A percentile compares a stretch with the other conserved stretches of the same genome.
phyloP scores from a whole-genome alignment of 2,113 vertebrate genomes.

The Mustela nigripes region DNA sequence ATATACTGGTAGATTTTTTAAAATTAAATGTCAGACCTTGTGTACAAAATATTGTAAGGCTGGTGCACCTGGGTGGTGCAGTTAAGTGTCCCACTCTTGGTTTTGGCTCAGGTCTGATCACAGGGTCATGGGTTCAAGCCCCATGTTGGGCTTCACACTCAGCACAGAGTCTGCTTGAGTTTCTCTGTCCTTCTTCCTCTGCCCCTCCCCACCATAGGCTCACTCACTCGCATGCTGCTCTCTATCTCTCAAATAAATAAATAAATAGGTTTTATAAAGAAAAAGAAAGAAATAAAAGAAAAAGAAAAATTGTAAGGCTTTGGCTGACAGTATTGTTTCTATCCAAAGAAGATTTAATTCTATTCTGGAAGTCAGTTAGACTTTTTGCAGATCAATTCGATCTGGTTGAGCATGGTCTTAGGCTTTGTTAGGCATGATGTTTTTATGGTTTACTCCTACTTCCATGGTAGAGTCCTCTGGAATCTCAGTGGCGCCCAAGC shows the following conservation, averaged over 20 bases:
- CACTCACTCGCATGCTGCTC: too few species aligned
- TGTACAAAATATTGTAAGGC: background rate
- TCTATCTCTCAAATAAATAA: too few species aligned
- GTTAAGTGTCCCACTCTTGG: background rate
- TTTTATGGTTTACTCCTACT: background rate
- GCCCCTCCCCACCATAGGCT: too few species aligned
- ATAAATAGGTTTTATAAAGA: too few species aligned
- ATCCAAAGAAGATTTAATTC: background rate
- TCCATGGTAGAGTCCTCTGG: background rate
- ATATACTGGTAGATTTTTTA: background rate
- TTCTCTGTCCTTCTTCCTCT: too few species aligned
- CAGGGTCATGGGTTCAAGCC: background rate
- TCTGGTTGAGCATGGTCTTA: background rate
- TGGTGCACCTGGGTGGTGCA: background rate
- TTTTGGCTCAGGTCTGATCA: background rate
- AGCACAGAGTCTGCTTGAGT: too few species aligned
- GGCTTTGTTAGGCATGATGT: background rate
- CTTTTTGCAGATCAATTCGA: background rate
- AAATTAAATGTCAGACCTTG: conserved; percentile 9
- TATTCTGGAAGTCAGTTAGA: background rate
- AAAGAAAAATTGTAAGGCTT: background rate
- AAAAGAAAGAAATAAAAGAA: too few species aligned
- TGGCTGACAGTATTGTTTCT: background rate
- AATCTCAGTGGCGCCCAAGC: background rate
- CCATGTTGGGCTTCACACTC: background rate